Base-by-base conservation (phyloP, 2,113 vertebrate species). In the Aphelocoma coerulescens region DNA sequence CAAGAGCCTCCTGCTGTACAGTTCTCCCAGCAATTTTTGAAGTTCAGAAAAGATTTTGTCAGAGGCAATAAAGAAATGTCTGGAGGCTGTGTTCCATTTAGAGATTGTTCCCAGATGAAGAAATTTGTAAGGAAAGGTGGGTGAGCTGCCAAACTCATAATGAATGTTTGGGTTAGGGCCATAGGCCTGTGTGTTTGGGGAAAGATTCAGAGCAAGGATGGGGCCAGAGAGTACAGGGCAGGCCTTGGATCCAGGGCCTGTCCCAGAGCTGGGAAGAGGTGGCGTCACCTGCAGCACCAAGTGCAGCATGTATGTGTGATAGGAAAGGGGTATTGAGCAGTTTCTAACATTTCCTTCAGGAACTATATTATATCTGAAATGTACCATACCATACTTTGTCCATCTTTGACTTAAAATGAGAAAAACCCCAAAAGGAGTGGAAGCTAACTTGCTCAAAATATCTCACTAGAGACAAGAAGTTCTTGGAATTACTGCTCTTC, bases 21-120 rank as follows among this genome's bases (percentile, higher is more conserved):
- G 37, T 85, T 90, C 67, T 89, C 49, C 35, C 49, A 80, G 75
- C 88, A 77, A 73, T 88, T 80, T 73, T 91, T 75, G 51, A 93
- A 88, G n/a, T 66, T 85, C n/a, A 76, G 67, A 89, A 63, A 78
- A 91, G 21, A 76, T 89, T 88, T 96, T 94, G 54, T 89, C 54
- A 88, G 49, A 89, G 7, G 39, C 84, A 76, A 35, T 82, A 79
- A 88, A 33, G 83, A 91, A 58, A 58, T 85, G 55, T 89, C 87
- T 95, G 71, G 71, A 85, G 89, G 74, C 81, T 85, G 16, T 89
- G 54, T 78, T 93, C 63, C 51, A 23, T 91, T 93, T 89, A 85
- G 61, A 79, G 24, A 92, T 49, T 63, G 77, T 82, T 96, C 91
- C 81, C 81, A 96, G 89, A 94, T 94, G 91, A 93, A 94, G 87